A percentile compares a stretch with the other conserved stretches of the same genome.
These are phyloP conservation scores for Exaiptasia diaphana DNA, from an alignment of 64 coral and sea anemone species.

Conservation along the genomic window DNA sequence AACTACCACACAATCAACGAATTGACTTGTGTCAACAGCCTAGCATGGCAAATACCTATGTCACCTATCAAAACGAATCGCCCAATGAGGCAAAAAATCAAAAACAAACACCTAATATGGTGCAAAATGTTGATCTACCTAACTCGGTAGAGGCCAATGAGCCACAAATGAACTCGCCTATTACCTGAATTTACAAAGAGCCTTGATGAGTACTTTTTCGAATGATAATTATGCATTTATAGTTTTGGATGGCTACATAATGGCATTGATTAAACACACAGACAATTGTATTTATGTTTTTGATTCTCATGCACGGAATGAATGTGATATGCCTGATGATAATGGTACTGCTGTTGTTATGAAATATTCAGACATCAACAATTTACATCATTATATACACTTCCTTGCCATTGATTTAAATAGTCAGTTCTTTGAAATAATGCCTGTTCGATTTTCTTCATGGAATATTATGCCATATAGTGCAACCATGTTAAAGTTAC, in stretches of 20 bases:
- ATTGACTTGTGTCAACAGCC: neutral
- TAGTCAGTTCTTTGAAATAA: neutral
- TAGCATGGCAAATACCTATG: neutral
- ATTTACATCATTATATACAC: neutral
- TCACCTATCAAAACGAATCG: neutral
- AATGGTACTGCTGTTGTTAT: neutral
- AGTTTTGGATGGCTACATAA: neutral
- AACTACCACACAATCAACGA: neutral
- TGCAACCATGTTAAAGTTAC: neutral
- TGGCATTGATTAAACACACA: conserved; percentile 4
- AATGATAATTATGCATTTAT: conserved; percentile 4
- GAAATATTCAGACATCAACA: too few species aligned
- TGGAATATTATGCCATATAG: neutral
- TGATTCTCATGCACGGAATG: too few species aligned
- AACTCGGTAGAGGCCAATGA: conserved; percentile 10
- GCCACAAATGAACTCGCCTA: conserved; percentile 18
- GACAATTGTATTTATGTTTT: conserved; percentile 10
- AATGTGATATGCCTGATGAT: neutral
- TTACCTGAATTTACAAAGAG: conserved; percentile 12
- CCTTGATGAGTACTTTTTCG: conserved; percentile 26
- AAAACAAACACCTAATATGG: neutral
- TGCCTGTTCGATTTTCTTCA: neutral
- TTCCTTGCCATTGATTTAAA: neutral
- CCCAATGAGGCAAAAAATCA: neutral
- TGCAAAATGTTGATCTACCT: too few species aligned